phyloP scores from a whole-genome alignment of 1,140 invertebrate species.

The Bombus cullumanus region DNA sequence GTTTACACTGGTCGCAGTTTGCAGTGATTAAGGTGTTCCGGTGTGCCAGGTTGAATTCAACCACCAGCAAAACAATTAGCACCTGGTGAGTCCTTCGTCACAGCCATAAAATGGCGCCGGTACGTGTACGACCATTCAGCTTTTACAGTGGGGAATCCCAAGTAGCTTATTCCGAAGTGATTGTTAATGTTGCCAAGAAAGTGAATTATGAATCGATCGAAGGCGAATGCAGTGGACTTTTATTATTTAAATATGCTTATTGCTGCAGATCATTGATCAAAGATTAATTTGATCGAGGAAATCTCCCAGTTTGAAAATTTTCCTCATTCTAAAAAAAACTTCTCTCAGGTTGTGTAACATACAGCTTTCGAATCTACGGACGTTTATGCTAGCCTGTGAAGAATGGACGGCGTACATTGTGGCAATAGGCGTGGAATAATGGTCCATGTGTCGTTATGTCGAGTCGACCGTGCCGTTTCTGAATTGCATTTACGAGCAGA shows the following conservation, averaged over 20 bases:
- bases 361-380: background rate
- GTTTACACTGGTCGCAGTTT: background rate
- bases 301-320: background rate
- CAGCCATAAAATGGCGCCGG: constrained; percentile 29
- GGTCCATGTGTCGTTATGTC: constrained; percentile 8
- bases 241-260: background rate
- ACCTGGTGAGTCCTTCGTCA: constrained; percentile 11
- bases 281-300: background rate
- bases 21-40: background rate
- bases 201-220: background rate
- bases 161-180: background rate
- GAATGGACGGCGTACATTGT: background rate
- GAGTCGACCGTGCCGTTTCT: background rate
- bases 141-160: constrained; percentile 51
- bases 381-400: constrained; percentile 11
- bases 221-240: background rate
- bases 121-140: background rate
- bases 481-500: constrained; percentile 56
- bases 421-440: background rate
- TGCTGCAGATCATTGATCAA: too few species aligned
- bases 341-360: too few species aligned
- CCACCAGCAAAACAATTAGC: constrained; percentile 69
- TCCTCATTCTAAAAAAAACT: background rate
- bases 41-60: background rate
- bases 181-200: background rate